Conservation (phyloP, 2,797 vertebrate species). For the Squalus acanthias region DNA sequence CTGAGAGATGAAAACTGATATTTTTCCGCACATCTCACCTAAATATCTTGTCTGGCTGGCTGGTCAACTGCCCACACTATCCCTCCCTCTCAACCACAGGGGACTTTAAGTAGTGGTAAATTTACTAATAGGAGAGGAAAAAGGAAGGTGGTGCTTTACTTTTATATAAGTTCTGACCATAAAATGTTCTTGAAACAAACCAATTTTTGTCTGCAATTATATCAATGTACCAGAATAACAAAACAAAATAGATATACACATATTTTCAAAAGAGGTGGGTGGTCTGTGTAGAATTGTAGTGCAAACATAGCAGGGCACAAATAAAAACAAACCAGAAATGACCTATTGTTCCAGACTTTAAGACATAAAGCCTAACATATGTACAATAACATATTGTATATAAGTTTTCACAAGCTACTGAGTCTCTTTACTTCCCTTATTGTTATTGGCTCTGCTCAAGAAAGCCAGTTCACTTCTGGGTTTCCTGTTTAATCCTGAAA, state of each 20-base stretch:
- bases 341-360: constrained; percentile 10
- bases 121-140: not conserved
- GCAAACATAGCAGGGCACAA: not conserved
- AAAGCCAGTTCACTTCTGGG: not conserved
- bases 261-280: constrained; percentile 14
- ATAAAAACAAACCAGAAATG: constrained; percentile 36
- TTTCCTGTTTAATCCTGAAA: constrained; percentile 27
- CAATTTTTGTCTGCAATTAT: not conserved
- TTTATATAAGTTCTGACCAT: not conserved
- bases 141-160: not conserved
- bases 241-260: not conserved
- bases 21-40: constrained; percentile 10
- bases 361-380: constrained; percentile 26
- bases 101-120: not conserved
- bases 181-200: constrained; percentile 14
- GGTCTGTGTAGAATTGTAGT: constrained; percentile 8
- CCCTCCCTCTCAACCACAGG: not conserved
- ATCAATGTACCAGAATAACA: constrained; percentile 13
- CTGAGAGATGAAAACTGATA: constrained; percentile 29
- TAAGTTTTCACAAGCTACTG: constrained; percentile 21
- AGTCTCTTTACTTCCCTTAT: not conserved
- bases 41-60: not conserved
- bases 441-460: not conserved
- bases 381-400: not conserved
- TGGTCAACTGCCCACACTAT: not conserved